Conservation (phyloP, 2,113 vertebrate species). For the Epinephelus cyanopodus region DNA sequence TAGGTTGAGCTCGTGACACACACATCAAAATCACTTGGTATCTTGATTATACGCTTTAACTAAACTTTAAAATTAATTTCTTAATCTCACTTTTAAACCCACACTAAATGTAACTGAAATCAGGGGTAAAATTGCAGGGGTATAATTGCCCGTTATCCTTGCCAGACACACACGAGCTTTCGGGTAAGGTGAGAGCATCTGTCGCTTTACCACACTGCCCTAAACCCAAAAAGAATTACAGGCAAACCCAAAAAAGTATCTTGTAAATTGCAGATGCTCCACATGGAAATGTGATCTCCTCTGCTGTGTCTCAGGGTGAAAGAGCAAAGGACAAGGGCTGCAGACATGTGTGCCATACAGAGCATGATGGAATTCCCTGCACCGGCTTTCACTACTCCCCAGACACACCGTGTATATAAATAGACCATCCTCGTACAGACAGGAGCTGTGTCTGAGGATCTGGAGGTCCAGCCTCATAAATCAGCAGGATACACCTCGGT, state of each 20-base stretch:
- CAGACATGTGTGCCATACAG: conserved; percentile 67
- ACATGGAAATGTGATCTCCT: conserved; percentile 72
- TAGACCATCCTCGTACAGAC: conserved; percentile 72
- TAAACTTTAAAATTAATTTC: neutral
- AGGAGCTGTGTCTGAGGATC: conserved; percentile 59
- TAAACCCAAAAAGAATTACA: conserved; percentile 44
- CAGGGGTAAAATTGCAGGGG: neutral
- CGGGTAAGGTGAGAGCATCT: conserved; percentile 19
- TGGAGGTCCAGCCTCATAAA: conserved; percentile 70
- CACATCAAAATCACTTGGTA: neutral
- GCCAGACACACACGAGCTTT: neutral
- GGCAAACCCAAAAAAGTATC: conserved; percentile 43
- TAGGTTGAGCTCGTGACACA: conserved; percentile 3
- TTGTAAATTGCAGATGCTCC: conserved; percentile 58
- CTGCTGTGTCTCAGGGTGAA: conserved; percentile 46
- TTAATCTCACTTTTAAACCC: conserved; percentile 1
- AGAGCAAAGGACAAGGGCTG: conserved; percentile 55
- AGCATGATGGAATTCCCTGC: conserved; percentile 69
- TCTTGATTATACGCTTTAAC: conserved; percentile 13
- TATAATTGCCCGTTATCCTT: conserved; percentile 2
- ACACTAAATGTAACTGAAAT: conserved; percentile 1
- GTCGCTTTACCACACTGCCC: conserved; percentile 29
- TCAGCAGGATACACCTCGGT: conserved; percentile 69
- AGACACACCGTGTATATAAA: conserved; percentile 71
- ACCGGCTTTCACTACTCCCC: conserved; percentile 68